These are phyloP conservation scores for Vulpes lagopus DNA, from an alignment of 2,113 vertebrate genomes.

Conservation along the genomic window DNA sequence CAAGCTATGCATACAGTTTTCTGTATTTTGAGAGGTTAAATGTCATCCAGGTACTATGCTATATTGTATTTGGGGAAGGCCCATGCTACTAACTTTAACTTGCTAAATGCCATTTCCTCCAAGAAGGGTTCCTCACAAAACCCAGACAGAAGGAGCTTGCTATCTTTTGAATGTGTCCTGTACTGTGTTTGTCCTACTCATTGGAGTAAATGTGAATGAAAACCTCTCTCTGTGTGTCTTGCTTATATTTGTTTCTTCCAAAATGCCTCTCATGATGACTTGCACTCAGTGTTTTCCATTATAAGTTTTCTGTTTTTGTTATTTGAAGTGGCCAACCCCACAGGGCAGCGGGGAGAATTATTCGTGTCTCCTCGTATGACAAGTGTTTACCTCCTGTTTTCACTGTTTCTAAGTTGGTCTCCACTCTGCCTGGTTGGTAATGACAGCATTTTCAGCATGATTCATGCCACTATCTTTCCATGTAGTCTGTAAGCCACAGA, in stretches of 20 bases:
- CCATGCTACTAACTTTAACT: not conserved
- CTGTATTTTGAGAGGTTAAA: not conserved
- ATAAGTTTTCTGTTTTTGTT: not conserved
- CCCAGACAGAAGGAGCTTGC: not conserved
- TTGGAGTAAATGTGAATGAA: not conserved
- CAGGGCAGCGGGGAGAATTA: not conserved
- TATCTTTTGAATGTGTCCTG: not conserved
- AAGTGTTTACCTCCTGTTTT: not conserved
- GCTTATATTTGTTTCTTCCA: not conserved
- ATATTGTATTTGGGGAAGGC: not conserved
- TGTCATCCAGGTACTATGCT: not conserved
- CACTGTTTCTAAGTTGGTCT: not conserved
- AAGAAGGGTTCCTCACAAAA: not conserved
- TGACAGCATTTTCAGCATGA: not conserved
- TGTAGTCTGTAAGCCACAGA: not conserved
- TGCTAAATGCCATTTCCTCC: not conserved
- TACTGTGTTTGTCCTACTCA: not conserved
- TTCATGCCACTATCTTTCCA: not conserved
- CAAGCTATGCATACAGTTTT: not conserved
- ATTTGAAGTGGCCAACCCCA: not conserved
- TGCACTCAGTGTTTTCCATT: not conserved
- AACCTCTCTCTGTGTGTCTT: not conserved
- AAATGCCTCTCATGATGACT: not conserved
- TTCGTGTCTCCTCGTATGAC: not conserved
- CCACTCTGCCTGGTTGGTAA: not conserved